These are phyloP conservation scores for Cyprinodon diabolis DNA, from an alignment of 2,797 vertebrate species.

Conservation along the genomic window DNA sequence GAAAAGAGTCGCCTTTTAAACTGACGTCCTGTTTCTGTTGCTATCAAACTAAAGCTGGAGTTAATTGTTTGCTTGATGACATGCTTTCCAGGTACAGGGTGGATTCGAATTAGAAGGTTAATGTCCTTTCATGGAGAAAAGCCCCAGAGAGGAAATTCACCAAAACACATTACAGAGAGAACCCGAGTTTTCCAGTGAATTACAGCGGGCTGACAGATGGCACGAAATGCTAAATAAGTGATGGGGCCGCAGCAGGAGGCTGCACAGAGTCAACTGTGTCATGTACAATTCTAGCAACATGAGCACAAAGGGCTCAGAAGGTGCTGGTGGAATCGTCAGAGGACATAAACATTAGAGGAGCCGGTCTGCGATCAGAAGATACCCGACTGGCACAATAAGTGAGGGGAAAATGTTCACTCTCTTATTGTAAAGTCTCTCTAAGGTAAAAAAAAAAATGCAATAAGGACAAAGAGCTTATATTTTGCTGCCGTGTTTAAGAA, in stretches of 20 bases:
- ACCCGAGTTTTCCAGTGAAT: slow-evolving; percentile 56
- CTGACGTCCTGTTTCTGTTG: slow-evolving; percentile 68
- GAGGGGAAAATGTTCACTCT: slow-evolving; percentile 10
- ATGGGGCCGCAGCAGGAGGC: slow-evolving; percentile 55
- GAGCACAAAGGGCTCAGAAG: slow-evolving; percentile 31
- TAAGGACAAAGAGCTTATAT: neutral
- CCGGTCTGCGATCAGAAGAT: slow-evolving; percentile 15
- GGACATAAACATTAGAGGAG: slow-evolving; percentile 15
- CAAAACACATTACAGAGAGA: slow-evolving; percentile 68
- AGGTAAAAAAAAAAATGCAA: neutral
- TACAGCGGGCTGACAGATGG: slow-evolving; percentile 66
- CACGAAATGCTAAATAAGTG: slow-evolving; percentile 65
- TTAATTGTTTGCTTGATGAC: slow-evolving; percentile 75
- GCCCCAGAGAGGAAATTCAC: slow-evolving; percentile 54
- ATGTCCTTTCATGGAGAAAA: slow-evolving; percentile 69
- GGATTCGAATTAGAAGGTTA: slow-evolving; percentile 73
- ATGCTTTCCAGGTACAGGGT: slow-evolving; percentile 60
- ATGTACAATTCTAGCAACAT: slow-evolving; percentile 37
- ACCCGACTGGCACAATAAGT: neutral
- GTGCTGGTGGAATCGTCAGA: slow-evolving; percentile 10
- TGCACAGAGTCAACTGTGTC: slow-evolving; percentile 61
- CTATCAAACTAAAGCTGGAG: slow-evolving; percentile 67
- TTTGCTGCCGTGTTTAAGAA: neutral
- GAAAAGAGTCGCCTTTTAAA: slow-evolving; percentile 76
- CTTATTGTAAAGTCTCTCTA: neutral